Conservation (phyloP, 1,140 invertebrate genomes). For the Tetramorium alpestre region DNA sequence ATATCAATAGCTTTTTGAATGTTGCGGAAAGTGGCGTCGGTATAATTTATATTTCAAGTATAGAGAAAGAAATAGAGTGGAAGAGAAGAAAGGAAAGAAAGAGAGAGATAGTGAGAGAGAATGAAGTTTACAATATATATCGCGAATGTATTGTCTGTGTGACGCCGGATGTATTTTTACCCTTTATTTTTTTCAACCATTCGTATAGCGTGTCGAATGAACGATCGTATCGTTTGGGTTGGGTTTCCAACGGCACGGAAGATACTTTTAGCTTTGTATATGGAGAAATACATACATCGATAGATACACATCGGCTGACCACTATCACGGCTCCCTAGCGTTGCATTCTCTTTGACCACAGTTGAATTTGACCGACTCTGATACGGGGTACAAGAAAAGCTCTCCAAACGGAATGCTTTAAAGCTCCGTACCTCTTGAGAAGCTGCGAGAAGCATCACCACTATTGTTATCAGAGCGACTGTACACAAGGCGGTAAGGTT, state of each 20-base stretch:
- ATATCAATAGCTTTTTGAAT: constrained; percentile 1
- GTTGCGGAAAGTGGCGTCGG: not conserved
- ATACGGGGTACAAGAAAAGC: constrained; percentile 12
- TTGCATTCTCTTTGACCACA: constrained; percentile 43
- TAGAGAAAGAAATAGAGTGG: not conserved
- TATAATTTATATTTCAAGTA: constrained; percentile 41
- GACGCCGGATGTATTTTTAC: not conserved
- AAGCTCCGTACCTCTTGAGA: constrained; percentile 49
- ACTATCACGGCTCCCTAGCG: not conserved
- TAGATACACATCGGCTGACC: not conserved
- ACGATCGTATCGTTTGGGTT: constrained; percentile 27
- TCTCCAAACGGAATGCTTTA: constrained; percentile 36
- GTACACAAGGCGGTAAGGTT: constrained; percentile 18
- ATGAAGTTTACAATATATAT: not conserved
- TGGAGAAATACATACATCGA: not conserved
- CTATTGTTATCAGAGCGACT: constrained; percentile 58
- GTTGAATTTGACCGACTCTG: constrained; percentile 47
- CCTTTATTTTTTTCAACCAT: constrained; percentile 3
- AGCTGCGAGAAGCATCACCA: constrained; percentile 57
- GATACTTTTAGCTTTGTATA: constrained; percentile 8
- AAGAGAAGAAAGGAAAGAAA: not conserved
- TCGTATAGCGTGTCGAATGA: constrained; percentile 27
- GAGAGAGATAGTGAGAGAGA: not conserved
- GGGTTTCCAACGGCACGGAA: not conserved
- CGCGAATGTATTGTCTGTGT: not conserved